phyloP scores from a whole-genome alignment of 2,113 vertebrate genomes.

The Macquaria ambigua region DNA sequence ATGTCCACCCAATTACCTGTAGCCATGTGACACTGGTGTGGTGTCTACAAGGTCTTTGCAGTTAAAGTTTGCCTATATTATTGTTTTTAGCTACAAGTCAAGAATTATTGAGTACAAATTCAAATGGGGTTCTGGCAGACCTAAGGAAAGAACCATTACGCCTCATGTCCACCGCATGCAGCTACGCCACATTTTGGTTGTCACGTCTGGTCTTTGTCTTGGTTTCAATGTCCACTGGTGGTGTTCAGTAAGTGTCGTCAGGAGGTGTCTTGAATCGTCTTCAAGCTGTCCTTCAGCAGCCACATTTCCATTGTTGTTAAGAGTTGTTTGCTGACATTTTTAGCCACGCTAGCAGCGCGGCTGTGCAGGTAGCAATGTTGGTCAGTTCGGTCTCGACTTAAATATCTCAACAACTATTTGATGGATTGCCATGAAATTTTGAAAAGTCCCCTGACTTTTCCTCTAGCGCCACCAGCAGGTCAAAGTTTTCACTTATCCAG shows the following conservation, averaged over 20 bases:
- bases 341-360: not conserved
- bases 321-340: not conserved
- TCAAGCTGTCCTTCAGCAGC: not conserved
- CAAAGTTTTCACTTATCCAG: not conserved
- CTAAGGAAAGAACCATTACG: not conserved
- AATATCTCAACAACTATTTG: not conserved
- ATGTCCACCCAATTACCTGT: conserved; percentile 22
- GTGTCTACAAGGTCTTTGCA: not conserved
- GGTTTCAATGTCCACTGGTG: not conserved
- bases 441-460: not conserved
- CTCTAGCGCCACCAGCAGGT: not conserved
- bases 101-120: conserved; percentile 25
- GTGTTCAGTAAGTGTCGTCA: not conserved
- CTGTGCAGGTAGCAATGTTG: not conserved
- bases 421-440: not conserved
- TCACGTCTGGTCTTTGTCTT: not conserved
- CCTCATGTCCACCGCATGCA: conserved; percentile 15
- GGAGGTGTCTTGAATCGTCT: not conserved
- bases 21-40: conserved; percentile 25
- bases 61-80: conserved; percentile 1
- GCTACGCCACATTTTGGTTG: not conserved
- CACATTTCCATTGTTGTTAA: not conserved
- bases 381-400: not conserved
- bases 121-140: not conserved
- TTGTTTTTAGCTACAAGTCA: conserved; percentile 8